Evolutionary conservation across 2,888 invertebrate species (phyloP).

Genomic region (Drosophila prostipennis): DNA sequence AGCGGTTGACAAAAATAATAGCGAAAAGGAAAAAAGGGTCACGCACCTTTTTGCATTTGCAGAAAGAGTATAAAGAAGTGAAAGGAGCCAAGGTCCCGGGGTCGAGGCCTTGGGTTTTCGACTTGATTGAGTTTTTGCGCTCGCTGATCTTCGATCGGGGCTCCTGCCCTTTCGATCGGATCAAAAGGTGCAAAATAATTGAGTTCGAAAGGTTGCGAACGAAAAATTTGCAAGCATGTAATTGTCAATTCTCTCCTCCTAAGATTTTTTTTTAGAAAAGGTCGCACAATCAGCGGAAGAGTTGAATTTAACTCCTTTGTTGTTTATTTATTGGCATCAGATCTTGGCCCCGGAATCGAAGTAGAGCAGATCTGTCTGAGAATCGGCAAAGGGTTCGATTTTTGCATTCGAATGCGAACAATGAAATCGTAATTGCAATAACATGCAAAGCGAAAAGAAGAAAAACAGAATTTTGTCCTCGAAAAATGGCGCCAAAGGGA

Average conservation of each 20-base stretch:
- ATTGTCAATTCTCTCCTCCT: constrained; percentile 68
- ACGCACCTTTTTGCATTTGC: constrained; percentile 63
- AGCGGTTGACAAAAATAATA: constrained; percentile 66
- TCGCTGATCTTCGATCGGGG: constrained; percentile 43
- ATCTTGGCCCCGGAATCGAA: constrained; percentile 23
- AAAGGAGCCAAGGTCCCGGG: constrained; percentile 28
- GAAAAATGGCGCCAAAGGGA: constrained; percentile 64
- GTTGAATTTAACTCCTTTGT: constrained; percentile 76
- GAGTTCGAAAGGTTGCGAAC: constrained; percentile 63
- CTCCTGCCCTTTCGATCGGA: constrained; percentile 60
- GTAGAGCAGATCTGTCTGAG: constrained; percentile 46
- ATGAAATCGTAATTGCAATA: constrained; percentile 73
- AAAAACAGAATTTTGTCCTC: constrained; percentile 30
- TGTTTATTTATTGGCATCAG: constrained; percentile 77
- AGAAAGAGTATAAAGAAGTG: constrained; percentile 34
- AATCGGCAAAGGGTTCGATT: constrained; percentile 62
- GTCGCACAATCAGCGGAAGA: constrained; percentile 29
- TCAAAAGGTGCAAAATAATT: constrained; percentile 79
- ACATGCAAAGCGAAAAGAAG: constrained; percentile 64
- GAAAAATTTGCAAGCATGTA: constrained; percentile 83
- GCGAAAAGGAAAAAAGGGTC: constrained; percentile 57
- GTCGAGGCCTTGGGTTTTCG: constrained; percentile 65
- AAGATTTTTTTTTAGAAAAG: constrained; percentile 21
- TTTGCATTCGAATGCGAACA: constrained; percentile 61
- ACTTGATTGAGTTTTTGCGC: constrained; percentile 75